These are phyloP conservation scores for Sakesphorus luctuosus DNA, from an alignment of 2,113 vertebrate species.

Conservation along the genomic window DNA sequence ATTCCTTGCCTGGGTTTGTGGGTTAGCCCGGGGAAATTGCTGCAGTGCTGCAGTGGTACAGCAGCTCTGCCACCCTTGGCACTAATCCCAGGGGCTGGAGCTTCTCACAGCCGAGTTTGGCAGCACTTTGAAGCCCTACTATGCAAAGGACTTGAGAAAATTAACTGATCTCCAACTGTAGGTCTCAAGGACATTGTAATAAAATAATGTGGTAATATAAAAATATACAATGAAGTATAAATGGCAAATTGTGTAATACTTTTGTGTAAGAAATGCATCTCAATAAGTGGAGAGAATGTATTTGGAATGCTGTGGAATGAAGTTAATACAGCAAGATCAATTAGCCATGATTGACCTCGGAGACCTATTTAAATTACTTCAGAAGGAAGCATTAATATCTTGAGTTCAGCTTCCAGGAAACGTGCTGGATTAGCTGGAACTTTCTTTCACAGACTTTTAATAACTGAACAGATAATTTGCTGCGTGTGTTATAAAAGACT, in stretches of 20 bases:
- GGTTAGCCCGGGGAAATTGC: constrained; percentile 30
- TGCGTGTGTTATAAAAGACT: background rate
- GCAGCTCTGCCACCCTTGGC: constrained; percentile 51
- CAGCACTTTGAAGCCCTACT: background rate
- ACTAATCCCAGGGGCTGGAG: constrained; percentile 2
- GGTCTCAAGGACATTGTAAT: constrained; percentile 24
- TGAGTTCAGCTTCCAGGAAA: constrained; percentile 17
- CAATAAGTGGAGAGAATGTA: background rate
- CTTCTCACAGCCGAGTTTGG: background rate
- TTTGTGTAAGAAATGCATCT: background rate
- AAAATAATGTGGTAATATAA: constrained; percentile 1
- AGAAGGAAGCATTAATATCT: background rate
- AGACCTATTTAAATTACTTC: constrained; percentile 21
- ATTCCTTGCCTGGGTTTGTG: constrained; percentile 10
- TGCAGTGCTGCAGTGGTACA: constrained; percentile 59
- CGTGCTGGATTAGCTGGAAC: background rate
- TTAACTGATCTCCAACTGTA: background rate
- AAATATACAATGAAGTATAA: background rate
- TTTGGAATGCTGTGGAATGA: constrained; percentile 3
- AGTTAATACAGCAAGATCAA: constrained; percentile 13
- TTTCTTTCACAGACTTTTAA: constrained; percentile 15
- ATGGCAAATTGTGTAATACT: background rate
- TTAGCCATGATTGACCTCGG: constrained; percentile 34
- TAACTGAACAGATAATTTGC: constrained; percentile 17
- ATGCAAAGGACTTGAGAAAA: background rate